Evolutionary conservation across 2,797 vertebrate genomes (phyloP).

Genomic region (Sylvilagus floridanus): DNA sequence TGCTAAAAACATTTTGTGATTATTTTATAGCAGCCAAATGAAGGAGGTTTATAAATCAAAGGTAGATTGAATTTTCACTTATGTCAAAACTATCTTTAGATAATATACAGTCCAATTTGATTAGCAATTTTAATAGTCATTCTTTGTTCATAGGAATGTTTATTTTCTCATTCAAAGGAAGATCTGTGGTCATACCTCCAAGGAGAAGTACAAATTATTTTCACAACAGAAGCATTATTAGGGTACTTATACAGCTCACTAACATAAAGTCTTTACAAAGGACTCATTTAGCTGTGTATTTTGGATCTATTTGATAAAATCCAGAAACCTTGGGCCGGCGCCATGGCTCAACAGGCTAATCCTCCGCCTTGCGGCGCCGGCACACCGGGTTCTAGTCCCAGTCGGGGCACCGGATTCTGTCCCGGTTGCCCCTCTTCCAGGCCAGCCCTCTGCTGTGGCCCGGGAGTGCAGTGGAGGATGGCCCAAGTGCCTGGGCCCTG

Average conservation of each 20-base stretch:
- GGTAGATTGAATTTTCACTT: slow-evolving; percentile 24
- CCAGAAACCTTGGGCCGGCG: not conserved
- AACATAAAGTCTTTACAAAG: not conserved
- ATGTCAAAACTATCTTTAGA: slow-evolving; percentile 11
- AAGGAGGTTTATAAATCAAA: slow-evolving; percentile 42
- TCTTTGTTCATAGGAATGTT: slow-evolving; percentile 8
- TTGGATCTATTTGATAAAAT: not conserved
- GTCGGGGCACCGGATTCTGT: no score
- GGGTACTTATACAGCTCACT: not conserved
- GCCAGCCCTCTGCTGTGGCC: no score
- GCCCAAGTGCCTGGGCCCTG: no score
- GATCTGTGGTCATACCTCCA: not conserved
- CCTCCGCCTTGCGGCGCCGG: no score
- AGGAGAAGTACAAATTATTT: not conserved
- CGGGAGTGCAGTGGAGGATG: no score
- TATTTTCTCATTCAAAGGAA: slow-evolving; percentile 22
- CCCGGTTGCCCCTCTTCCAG: no score
- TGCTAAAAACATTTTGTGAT: slow-evolving; percentile 25
- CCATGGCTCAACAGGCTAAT: no score
- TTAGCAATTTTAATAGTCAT: slow-evolving; percentile 12
- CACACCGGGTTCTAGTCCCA: no score
- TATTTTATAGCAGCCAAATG: not conserved
- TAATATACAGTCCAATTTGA: not conserved
- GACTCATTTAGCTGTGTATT: not conserved
- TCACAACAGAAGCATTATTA: not conserved